Conservation (phyloP, 2,888 invertebrate species). For the Eremobia ochroleuca region DNA sequence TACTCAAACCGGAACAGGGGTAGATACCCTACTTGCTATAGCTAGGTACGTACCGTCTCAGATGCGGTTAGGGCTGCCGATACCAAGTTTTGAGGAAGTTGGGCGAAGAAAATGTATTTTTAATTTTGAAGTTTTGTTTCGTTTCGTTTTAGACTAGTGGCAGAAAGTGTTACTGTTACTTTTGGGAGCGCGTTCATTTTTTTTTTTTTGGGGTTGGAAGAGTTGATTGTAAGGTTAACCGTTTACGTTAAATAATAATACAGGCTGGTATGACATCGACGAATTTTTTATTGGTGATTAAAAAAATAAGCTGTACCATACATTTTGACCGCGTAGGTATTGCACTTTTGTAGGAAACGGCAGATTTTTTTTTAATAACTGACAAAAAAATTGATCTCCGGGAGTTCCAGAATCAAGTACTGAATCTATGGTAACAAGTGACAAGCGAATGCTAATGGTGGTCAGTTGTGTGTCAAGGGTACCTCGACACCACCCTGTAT, state of each 20-base stretch:
- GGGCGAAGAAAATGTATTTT: background rate
- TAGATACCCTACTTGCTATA: conserved; percentile 41
- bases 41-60: conserved; percentile 25
- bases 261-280: no score
- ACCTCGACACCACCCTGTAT: no score
- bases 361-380: no score
- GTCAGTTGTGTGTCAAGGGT: no score
- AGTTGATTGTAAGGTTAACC: background rate
- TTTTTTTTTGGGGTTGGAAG: background rate
- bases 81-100: conserved; percentile 30
- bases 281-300: no score
- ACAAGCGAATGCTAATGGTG: no score
- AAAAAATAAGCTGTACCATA: no score
- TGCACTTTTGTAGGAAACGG: no score
- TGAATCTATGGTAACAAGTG: no score
- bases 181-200: background rate
- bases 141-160: background rate
- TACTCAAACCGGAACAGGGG: conserved; percentile 51
- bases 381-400: no score
- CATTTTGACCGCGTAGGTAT: no score
- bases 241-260: background rate
- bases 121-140: background rate
- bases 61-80: conserved; percentile 53
- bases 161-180: background rate
- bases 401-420: no score